Conservation (phyloP, 2,113 vertebrate species). For the Chaetodon auriga region DNA sequence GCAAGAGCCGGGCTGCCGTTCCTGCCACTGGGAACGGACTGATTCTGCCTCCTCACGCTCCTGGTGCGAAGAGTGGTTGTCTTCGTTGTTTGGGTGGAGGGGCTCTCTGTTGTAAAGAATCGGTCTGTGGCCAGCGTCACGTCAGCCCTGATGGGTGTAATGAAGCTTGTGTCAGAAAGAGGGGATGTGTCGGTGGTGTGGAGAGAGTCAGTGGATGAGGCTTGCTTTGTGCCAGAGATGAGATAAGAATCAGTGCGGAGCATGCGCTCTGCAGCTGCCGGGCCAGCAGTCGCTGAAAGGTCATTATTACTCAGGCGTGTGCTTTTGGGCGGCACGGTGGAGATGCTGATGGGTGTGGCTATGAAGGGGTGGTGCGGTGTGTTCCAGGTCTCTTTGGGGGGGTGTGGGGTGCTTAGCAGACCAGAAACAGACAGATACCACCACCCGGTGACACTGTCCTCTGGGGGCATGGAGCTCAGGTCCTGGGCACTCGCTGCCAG, state of each 20-base stretch:
- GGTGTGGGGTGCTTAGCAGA: conserved; percentile 41
- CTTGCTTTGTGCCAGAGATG: conserved; percentile 18
- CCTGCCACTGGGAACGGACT: conserved; percentile 43
- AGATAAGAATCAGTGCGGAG: conserved; percentile 30
- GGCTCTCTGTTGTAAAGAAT: conserved; percentile 65
- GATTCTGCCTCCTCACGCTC: conserved; percentile 81
- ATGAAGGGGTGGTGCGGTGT: conserved; percentile 31
- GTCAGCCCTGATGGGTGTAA: conserved; percentile 10
- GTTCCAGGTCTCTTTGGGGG: conserved; percentile 24
- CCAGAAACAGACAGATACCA: conserved; percentile 66
- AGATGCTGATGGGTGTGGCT: conserved; percentile 22
- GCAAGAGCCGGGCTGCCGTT: conserved; percentile 28
- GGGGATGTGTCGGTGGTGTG: conserved; percentile 31
- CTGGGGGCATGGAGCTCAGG: conserved; percentile 39
- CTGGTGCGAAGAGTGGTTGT: conserved; percentile 82
- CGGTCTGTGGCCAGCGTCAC: conserved; percentile 31
- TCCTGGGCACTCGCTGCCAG: conserved; percentile 58
- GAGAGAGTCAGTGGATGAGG: conserved; percentile 30
- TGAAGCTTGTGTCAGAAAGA: conserved; percentile 38
- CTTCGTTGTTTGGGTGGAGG: conserved; percentile 68
- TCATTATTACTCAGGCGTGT: conserved; percentile 38
- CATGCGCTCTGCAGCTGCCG: conserved; percentile 18
- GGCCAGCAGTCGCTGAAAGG: conserved; percentile 8
- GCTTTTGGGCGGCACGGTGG: conserved; percentile 29
- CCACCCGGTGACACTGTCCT: conserved; percentile 56